phyloP scores from a whole-genome alignment of 2,113 vertebrate genomes.

The Menidia beryllina region DNA sequence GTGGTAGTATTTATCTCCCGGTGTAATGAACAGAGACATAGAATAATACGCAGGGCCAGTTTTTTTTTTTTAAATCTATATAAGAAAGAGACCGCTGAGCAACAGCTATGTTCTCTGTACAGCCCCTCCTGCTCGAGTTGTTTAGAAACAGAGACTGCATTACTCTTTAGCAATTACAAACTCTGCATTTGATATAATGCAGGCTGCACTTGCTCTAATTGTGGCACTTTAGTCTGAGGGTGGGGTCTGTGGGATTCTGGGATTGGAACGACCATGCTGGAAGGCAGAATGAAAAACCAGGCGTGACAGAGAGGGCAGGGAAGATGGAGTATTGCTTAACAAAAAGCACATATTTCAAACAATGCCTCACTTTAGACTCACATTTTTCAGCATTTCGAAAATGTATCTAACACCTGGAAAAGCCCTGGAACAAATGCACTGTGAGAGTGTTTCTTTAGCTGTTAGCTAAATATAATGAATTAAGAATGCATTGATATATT shows the following conservation, averaged over 20 bases:
- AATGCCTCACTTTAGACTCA: neutral
- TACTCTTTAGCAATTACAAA: conserved; percentile 68
- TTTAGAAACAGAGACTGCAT: conserved; percentile 54
- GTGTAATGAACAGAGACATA: conserved; percentile 59
- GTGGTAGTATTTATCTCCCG: conserved; percentile 62
- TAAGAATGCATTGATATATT: too few relatives aligned
- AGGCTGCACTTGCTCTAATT: conserved; percentile 78
- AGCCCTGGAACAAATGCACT: too few relatives aligned
- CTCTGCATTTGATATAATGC: conserved; percentile 71
- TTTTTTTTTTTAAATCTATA: conserved; percentile 27
- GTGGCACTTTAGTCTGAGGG: conserved; percentile 68
- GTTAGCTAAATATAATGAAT: too few relatives aligned
- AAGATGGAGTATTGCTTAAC: neutral
- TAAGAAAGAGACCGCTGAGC: conserved; percentile 54
- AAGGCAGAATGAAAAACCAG: neutral
- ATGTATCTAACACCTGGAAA: too few relatives aligned
- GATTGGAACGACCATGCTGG: neutral
- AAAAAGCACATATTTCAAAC: neutral
- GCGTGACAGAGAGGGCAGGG: neutral
- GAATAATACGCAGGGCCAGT: conserved; percentile 46
- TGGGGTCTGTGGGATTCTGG: conserved; percentile 63
- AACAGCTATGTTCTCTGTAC: conserved; percentile 42
- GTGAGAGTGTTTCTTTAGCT: too few relatives aligned
- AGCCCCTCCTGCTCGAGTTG: conserved; percentile 45
- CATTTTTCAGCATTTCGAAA: neutral